Evolutionary conservation across 1,140 invertebrate genomes (phyloP), one percentile per base, ranked within the genome.

Genomic region (Tachypleus tridentatus): DNA sequence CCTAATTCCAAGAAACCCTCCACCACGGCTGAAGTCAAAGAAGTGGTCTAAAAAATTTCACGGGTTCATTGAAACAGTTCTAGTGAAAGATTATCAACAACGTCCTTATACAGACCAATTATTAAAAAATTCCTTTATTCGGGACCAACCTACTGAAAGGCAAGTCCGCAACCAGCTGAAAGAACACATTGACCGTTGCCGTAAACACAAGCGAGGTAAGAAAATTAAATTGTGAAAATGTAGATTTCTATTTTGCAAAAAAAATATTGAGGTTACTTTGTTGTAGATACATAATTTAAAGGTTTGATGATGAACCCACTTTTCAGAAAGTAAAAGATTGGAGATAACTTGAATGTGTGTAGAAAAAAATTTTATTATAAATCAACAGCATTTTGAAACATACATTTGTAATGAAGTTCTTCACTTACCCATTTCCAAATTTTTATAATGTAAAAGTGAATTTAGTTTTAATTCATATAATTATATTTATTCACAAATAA

Each of bases 141-240:
- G 88, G 76, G 97, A 99, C 80, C 94, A 98, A 79, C 94, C 96
- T 3, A 97, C 93, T 64, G 97, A 99, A 78, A 81, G 94, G 72
- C 94, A 98, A 83, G 94, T 97, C 57, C 83, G 95, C 74, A 98
- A 97, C 79, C 94, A 98, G 75, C 85, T 99, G 49, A 98, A 98
- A 80, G 97, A 99, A 78, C 96, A 99, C 77, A 97, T 99, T 77
- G 97, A 99, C 80, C 82, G 96, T 64, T 93, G 66, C 61, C 67
- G 72, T 29, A 73, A 72, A 65, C 67, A 70, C 62, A 71, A 73
- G 66, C 64, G 72, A 54, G 65, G 63, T 61, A 66, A 69, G 49
- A 29, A 11, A 60, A 8, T 9, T 7, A 50, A 8, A 29, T 29
- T 29, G 29, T 29, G 29, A 29, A 29, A 29, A 29, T 29, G 29